Conservation (phyloP, 1,140 invertebrate species). For the Mamestra configurata region DNA sequence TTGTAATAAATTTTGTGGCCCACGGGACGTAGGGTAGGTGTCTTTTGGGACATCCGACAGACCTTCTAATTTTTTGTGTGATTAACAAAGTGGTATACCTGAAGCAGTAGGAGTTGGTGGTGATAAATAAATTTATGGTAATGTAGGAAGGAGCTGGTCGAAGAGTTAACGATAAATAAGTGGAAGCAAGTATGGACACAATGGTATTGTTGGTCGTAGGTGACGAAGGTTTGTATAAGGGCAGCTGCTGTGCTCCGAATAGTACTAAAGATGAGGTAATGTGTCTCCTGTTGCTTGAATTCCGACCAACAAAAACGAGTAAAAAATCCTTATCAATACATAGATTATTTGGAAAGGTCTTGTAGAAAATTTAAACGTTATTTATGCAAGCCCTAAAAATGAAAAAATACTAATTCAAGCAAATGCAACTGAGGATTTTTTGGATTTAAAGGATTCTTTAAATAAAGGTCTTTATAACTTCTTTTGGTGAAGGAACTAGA, state of each 20-base stretch:
- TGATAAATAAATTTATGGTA: slow-evolving; percentile 17
- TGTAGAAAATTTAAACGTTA: too few relatives aligned
- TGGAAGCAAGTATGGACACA: background rate
- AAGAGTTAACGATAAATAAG: slow-evolving; percentile 21
- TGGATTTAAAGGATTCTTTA: too few relatives aligned
- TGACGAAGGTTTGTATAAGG: slow-evolving; percentile 3
- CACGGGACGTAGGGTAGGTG: slow-evolving; percentile 58
- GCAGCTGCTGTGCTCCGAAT: background rate
- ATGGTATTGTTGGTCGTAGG: background rate
- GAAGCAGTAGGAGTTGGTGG: slow-evolving; percentile 2
- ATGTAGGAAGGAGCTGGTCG: background rate
- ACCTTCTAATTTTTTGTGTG: slow-evolving; percentile 49
- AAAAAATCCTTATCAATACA: too few relatives aligned
- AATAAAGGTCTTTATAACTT: too few relatives aligned
- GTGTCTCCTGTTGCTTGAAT: too few relatives aligned
- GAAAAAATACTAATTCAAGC: too few relatives aligned
- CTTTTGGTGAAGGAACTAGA: too few relatives aligned
- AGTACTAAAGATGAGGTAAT: too few relatives aligned
- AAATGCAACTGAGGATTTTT: too few relatives aligned
- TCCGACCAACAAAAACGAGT: too few relatives aligned
- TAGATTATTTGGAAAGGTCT: too few relatives aligned
- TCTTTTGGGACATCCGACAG: slow-evolving; percentile 56
- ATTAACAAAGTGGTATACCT: slow-evolving; percentile 30
- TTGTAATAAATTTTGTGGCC: slow-evolving; percentile 76
- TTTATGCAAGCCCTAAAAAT: too few relatives aligned